Evolutionary conservation across 2,797 vertebrate species (phyloP), one percentile per base, ranked within the genome.

Genomic region (Tragopan temminckii): DNA sequence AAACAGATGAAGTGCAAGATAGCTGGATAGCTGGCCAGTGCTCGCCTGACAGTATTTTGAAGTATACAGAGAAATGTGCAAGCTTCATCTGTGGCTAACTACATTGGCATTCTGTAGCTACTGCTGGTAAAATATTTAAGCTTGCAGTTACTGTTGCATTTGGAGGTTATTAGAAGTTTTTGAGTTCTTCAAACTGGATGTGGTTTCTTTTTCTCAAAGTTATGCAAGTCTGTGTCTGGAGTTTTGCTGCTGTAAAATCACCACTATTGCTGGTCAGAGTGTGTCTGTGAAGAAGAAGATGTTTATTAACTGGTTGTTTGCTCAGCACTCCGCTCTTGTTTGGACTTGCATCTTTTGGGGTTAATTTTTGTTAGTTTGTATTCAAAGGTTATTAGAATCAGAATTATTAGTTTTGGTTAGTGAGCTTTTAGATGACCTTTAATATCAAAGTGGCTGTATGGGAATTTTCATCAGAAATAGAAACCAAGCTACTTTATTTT

Each of bases 141-240:
- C 71, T 62, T 89, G 82, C 84, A 78, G 66, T 79, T 80, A 3
- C 52, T 88, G 35, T 33, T 91, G 66, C 16, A 8, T 69, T 88
- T 78, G 66, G 85, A 88, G 76, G 50, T 53, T 85, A 13, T 53
- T 59, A 40, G 27, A 86, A 55, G 38, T 17, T 82, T 66, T 55
- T 42, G 61, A 80, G 25, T n/a, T 62, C 29, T 71, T 93, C 61
- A 71, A 53, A 57, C 71, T 33, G 29, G 13, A 0, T 61, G 76
- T 71, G 74, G 36, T 83, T 92, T 92, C 38, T 75, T 85, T 66
- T 88, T 63, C 80, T 83, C 43, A 19, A 19, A 82, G 62, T 80
- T 77, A 61, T 20, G 64, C 81, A 76, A 25, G 68, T 48, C 46
- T 72, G 50, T 58, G 38, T 83, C 45, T 87, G 72, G 38, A 66